Conservation (phyloP, 2,797 vertebrate species). For the Melopsittacus undulatus region DNA sequence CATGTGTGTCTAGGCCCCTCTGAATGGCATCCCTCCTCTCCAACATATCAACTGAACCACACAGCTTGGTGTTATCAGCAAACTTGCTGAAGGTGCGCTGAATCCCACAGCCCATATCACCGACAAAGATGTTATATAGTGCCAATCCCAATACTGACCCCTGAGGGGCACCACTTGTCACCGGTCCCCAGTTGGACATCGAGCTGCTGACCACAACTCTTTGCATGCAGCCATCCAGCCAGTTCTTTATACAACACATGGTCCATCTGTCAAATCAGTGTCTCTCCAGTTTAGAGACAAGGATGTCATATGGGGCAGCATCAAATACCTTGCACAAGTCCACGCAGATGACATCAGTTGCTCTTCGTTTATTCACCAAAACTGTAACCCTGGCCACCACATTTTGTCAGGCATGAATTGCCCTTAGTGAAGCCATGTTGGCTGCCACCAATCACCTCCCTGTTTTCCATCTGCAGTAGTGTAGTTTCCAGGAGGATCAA, state of each 20-base stretch:
- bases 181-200: neutral
- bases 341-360: neutral
- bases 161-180: neutral
- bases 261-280: neutral
- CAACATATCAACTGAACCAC: too few species aligned
- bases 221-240: neutral
- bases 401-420: neutral
- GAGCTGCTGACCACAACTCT: neutral
- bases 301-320: too few species aligned
- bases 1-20: neutral
- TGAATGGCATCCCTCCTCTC: neutral
- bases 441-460: neutral
- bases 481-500: neutral
- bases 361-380: neutral
- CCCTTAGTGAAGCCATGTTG: neutral
- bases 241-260: neutral
- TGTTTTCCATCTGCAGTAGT: neutral
- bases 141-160: neutral
- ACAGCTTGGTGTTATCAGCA: neutral
- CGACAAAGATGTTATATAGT: neutral
- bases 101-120: neutral
- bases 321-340: neutral
- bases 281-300: neutral
- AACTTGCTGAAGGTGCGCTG: neutral
- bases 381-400: neutral